Percentiles rank a stretch among this genome's conserved stretches.
Evolutionary conservation across 2,113 vertebrate species (phyloP).

Genomic region (Otolemur garnettii): DNA sequence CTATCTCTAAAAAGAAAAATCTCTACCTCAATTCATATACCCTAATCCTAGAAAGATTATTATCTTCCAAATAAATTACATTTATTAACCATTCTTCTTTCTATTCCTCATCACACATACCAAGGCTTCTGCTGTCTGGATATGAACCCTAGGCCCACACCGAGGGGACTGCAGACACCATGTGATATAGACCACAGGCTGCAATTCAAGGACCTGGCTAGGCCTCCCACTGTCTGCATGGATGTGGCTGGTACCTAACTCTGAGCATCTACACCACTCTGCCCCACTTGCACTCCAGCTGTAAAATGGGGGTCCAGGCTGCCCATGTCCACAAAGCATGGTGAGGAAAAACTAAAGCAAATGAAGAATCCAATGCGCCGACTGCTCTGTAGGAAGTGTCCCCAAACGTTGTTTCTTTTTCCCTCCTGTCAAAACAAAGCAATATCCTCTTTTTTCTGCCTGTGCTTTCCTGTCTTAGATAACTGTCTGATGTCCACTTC

Average conservation of each 20-base stretch:
- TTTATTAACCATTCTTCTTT: neutral
- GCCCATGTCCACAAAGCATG: neutral
- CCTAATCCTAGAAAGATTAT: neutral
- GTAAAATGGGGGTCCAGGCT: neutral
- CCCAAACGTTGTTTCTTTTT: neutral
- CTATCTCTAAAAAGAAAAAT: no score
- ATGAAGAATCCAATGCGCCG: neutral
- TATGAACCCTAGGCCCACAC: neutral
- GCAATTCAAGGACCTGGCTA: neutral
- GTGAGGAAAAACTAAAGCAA: neutral
- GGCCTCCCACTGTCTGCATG: neutral
- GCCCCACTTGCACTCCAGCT: no score
- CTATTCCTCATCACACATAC: neutral
- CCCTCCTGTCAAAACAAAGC: neutral
- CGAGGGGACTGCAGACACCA: neutral
- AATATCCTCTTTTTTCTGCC: neutral
- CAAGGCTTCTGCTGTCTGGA: neutral
- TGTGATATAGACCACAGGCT: neutral
- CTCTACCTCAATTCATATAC: neutral
- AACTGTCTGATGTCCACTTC: neutral
- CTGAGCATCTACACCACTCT: neutral
- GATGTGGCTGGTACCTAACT: neutral
- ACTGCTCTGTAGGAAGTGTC: neutral
- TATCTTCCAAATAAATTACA: neutral
- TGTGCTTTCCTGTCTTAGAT: rapidly evolving